Evolutionary conservation across 2,888 invertebrate genomes (phyloP).

Genomic region (Drosophila infuscata): DNA sequence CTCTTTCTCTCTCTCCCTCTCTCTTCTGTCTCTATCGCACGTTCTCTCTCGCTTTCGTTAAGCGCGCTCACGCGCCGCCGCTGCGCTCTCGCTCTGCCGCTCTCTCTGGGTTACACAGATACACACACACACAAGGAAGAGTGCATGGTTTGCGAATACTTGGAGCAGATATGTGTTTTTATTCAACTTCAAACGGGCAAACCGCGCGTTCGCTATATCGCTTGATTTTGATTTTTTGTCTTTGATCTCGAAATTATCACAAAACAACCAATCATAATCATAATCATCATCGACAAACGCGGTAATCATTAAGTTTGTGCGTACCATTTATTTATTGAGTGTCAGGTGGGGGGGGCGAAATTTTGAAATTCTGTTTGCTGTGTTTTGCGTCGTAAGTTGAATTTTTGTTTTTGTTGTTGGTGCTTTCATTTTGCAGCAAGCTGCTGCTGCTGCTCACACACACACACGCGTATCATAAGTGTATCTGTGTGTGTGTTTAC

Average conservation of each 20-base stretch:
- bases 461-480: constrained; percentile 4
- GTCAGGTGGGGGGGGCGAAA: constrained; percentile 2
- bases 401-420: constrained; percentile 53
- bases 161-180: constrained; percentile 66
- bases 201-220: constrained; percentile 70
- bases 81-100: constrained; percentile 39
- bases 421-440: constrained; percentile 76
- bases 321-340: background rate
- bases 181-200: constrained; percentile 78
- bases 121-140: constrained; percentile 49
- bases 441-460: constrained; percentile 28
- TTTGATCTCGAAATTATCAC: constrained; percentile 52
- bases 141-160: constrained; percentile 62
- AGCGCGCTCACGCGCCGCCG: constrained; percentile 11
- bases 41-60: constrained; percentile 5
- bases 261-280: constrained; percentile 28
- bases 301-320: constrained; percentile 28
- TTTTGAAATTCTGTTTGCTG: constrained; percentile 39
- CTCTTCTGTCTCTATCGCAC: background rate
- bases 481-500: constrained; percentile 40
- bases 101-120: constrained; percentile 46
- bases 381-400: constrained; percentile 64
- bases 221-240: constrained; percentile 59
- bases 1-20: constrained; percentile 4
- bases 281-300: constrained; percentile 21